Evolutionary conservation across 2,797 vertebrate genomes (phyloP), one percentile per base, ranked within the genome.

Genomic region (Sarcophilus harrisii): DNA sequence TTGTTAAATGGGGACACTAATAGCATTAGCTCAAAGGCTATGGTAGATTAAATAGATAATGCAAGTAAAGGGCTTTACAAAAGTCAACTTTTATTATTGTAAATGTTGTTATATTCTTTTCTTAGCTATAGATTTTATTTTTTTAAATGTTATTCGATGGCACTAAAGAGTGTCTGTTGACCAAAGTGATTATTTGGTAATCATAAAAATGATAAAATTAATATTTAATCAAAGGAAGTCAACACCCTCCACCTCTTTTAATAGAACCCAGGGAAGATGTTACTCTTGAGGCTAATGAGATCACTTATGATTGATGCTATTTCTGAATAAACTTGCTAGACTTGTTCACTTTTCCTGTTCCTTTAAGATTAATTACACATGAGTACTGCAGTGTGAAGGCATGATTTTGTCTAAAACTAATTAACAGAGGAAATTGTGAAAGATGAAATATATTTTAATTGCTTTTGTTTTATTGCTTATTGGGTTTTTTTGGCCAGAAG

Each of bases 341-440:
- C 73, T 94, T 95, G 93, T 92, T 62, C 30, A 81, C 49, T 62
- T 95, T 93, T 93, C 57, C 89, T 81, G 12, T 96, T 93, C 49
- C 32, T 95, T 92, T 95, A 97, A 96, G 59, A 97, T 97, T 96
- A 96, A 97, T 96, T 97, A 94, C 92, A 94, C 5, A 93, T 92
- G 5, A 30, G 18, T 12, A 57, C 92, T 92, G 92, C 97, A 96
- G 11, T 95, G 95, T 95, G 95, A 95, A 95, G 94, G 90, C 94
- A 8, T 91, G 90, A 96, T 92, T 96, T 49, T 93, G 96, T 91
- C 29, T 94, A 96, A 94, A 96, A 32, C 92, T 97, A 97, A 95
- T 98, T 97, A 96, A 94, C 57, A 93, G 90, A 95, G 73, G 58
- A 95, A 95, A 92, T 81, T 94, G 12, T 97, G 96, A 97, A 97